Conservation (phyloP, 2,113 vertebrate genomes). For the Heterotilapia buettikoferi region DNA sequence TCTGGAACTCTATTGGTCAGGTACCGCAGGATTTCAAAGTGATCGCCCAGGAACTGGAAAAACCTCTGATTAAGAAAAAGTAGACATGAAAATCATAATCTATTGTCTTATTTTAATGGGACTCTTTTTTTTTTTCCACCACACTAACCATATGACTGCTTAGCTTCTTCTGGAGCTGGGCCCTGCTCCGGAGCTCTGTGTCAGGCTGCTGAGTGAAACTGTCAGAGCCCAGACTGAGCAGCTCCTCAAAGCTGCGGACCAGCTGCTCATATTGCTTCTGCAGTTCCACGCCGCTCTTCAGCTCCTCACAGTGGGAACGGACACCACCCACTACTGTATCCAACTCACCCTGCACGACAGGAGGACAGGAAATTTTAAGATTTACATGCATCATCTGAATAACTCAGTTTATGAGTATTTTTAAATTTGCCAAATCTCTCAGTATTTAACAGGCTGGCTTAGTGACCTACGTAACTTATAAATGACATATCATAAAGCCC, state of each 20-base stretch:
- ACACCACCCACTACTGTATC: slow-evolving; percentile 68
- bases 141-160: slow-evolving; percentile 75
- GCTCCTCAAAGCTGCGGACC: slow-evolving; percentile 64
- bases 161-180: slow-evolving; percentile 67
- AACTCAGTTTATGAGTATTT: background rate
- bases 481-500: background rate
- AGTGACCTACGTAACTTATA: background rate
- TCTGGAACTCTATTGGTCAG: slow-evolving; percentile 64
- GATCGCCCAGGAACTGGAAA: slow-evolving; percentile 72
- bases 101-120: rapidly evolving
- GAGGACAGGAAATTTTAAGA: background rate
- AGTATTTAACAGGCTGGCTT: background rate
- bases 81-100: background rate
- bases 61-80: slow-evolving; percentile 69
- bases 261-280: slow-evolving; percentile 71
- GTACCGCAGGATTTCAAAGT: slow-evolving; percentile 58
- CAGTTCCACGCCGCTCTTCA: slow-evolving; percentile 55
- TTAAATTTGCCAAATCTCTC: background rate
- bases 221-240: slow-evolving; percentile 70
- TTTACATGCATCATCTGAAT: background rate
- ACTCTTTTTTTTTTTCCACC: background rate
- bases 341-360: slow-evolving; percentile 68
- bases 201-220: slow-evolving; percentile 55
- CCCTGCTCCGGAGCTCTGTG: slow-evolving; percentile 50
- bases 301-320: slow-evolving; percentile 52